phyloP scores from a whole-genome alignment of 2,888 invertebrate species.

The Argyresthia albistria region DNA sequence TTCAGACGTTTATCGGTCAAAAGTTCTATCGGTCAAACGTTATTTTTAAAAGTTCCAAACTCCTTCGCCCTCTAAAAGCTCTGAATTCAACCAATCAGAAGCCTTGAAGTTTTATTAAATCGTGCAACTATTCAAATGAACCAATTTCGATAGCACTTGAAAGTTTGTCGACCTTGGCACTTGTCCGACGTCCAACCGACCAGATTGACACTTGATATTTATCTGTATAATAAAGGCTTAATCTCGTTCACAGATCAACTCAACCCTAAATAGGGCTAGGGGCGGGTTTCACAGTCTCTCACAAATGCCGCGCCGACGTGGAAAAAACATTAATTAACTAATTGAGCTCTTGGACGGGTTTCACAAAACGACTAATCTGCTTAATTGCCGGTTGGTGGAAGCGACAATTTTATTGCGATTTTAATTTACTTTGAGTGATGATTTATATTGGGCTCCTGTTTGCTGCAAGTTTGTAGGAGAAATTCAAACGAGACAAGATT shows the following conservation, averaged over 20 bases:
- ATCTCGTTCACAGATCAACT: no score
- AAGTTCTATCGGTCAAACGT: background rate
- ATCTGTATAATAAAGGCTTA: no score
- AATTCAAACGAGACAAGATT: no score
- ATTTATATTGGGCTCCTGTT: background rate
- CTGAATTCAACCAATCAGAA: no score
- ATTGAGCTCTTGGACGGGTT: conserved; percentile 51
- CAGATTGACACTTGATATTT: background rate
- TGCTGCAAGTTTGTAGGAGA: no score
- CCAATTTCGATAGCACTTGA: background rate
- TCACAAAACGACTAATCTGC: conserved; percentile 29
- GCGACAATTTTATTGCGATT: background rate
- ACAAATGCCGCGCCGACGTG: conserved; percentile 27
- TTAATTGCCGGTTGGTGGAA: conserved; percentile 26
- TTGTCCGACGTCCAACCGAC: background rate
- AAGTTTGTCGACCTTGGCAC: conserved; percentile 1
- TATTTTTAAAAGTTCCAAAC: background rate
- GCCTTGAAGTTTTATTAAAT: no score
- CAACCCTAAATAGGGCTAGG: background rate
- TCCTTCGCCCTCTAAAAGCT: no score
- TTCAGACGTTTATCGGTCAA: background rate
- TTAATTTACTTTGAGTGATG: background rate
- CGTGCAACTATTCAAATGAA: no score
- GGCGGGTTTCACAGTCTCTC: background rate
- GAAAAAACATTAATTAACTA: conserved; percentile 72